phyloP scores from a whole-genome alignment of 1,140 invertebrate genomes.

The Drosophila ogumai region DNA sequence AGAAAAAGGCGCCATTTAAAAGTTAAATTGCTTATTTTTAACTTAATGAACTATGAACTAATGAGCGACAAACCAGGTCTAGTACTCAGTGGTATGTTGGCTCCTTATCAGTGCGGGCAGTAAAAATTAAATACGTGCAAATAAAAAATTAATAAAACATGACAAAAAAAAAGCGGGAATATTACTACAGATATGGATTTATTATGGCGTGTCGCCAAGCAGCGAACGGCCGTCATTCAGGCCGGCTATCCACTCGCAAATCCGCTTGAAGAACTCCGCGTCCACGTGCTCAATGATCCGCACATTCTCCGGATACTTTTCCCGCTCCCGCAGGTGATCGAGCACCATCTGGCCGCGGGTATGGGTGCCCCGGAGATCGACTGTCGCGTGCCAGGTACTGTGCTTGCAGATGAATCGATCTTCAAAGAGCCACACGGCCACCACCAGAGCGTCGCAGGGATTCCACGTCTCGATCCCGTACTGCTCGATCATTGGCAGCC shows the following conservation, averaged over 20 bases:
- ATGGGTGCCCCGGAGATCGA: constrained; percentile 86
- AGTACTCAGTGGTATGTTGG: no score
- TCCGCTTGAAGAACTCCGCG: constrained; percentile 85
- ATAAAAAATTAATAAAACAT: constrained; percentile 11
- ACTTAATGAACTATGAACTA: not conserved
- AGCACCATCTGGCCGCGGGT: constrained; percentile 88
- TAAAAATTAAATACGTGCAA: not conserved
- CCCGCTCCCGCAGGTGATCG: constrained; percentile 86
- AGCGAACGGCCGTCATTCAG: constrained; percentile 12
- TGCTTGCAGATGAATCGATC: constrained; percentile 71
- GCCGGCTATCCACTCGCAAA: constrained; percentile 68
- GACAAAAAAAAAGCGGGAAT: constrained; percentile 2
- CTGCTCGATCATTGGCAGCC: constrained; percentile 59
- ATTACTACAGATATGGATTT: constrained; percentile 29
- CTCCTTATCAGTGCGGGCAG: constrained; percentile 1
- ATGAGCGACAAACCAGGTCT: no score
- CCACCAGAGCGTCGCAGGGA: constrained; percentile 87
- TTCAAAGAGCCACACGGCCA: constrained; percentile 86
- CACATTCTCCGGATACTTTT: constrained; percentile 86
- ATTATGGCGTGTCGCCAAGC: constrained; percentile 12
- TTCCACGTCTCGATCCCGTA: constrained; percentile 80
- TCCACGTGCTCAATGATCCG: constrained; percentile 86
- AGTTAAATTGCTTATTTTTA: not conserved
- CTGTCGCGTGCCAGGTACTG: constrained; percentile 85
- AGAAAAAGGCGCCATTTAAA: not conserved